Base-by-base conservation (phyloP, 2,888 invertebrate species). In the Merodon equestris region DNA sequence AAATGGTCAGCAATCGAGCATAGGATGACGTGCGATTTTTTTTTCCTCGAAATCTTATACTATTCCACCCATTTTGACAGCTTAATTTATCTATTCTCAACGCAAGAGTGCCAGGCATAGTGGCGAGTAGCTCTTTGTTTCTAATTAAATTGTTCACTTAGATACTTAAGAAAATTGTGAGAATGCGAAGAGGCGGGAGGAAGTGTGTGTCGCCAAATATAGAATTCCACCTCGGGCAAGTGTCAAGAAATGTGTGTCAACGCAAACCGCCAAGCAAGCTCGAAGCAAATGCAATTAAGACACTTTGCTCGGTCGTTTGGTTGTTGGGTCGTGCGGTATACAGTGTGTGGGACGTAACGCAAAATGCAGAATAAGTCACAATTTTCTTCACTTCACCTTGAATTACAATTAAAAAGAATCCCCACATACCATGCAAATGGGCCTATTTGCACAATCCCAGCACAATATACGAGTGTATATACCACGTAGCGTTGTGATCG, bases 371-470 rank as follows among this genome's bases (percentile, higher is more conserved):
- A 54, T 53, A 60, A 70, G 54, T 70, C 61, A 70, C 61, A 61
- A 63, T 77, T 68, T 73, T 53, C 66, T 68, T 77, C 66, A 77
- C 76, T 77, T 77, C 77, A 77, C 77, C 77, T 77, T 73, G 77
- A 77, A 68, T 77, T 58, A 73, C 73, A 77, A 77, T 77, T 77
- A 77, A 67, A 76, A 73, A 57, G 27, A 27, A 27, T 57, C 64
- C 56, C 60, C 60, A 72, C 72, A 72, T 58, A 50, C 44, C 45
- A 67, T 66, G 67, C 77, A 77, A 73, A 77, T 73, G 54, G 77
- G 77, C 67, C 77, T 77, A 77, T 77, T 77, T 77, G 77, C 77
- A 68, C 67, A 66, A 42, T 73, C 56, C 61, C 57, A 19, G 40
- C 14, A 56, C 40, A 19, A 27, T 40, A 19, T 47, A 54, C 48